phyloP scores from a whole-genome alignment of 2,888 invertebrate species.

The Baccha elongata region DNA sequence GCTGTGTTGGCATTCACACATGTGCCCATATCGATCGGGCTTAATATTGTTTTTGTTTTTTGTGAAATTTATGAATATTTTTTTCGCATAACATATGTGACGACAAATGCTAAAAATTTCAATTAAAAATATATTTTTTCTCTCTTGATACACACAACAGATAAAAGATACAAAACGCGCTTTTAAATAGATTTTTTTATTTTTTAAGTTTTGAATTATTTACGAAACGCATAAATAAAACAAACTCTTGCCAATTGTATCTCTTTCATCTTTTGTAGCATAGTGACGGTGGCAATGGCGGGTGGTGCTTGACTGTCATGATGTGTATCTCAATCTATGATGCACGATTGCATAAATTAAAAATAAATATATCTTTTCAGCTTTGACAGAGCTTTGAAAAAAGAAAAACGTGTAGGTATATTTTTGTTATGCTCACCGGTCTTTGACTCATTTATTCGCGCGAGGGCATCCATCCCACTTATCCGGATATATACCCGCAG shows the following conservation, averaged over 20 bases:
- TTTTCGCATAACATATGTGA: conserved; percentile 55
- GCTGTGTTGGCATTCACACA: neutral
- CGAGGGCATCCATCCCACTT: conserved; percentile 41
- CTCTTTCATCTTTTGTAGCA: conserved; percentile 47
- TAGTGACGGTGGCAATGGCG: neutral
- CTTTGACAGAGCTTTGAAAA: conserved; percentile 22
- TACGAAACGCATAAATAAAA: conserved; percentile 11
- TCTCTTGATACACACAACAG: neutral
- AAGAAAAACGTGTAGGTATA: conserved; percentile 41
- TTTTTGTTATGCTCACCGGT: conserved; percentile 49
- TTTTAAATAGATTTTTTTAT: neutral
- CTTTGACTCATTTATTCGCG: conserved; percentile 51
- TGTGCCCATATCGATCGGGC: no score
- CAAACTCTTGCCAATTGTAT: conserved; percentile 32
- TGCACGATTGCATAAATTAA: conserved; percentile 58
- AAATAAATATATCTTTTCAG: conserved; percentile 9
- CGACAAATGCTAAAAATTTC: conserved; percentile 41
- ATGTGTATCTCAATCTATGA: conserved; percentile 15
- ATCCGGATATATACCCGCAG: conserved; percentile 46
- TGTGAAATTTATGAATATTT: conserved; percentile 41
- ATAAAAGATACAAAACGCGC: conserved; percentile 6
- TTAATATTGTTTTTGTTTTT: conserved; percentile 20
- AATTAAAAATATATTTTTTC: conserved; percentile 31
- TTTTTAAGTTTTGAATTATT: neutral
- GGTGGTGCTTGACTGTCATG: neutral